Evolutionary conservation across 2,888 invertebrate species (phyloP).

Genomic region (Sarcophaga caerulescens): DNA sequence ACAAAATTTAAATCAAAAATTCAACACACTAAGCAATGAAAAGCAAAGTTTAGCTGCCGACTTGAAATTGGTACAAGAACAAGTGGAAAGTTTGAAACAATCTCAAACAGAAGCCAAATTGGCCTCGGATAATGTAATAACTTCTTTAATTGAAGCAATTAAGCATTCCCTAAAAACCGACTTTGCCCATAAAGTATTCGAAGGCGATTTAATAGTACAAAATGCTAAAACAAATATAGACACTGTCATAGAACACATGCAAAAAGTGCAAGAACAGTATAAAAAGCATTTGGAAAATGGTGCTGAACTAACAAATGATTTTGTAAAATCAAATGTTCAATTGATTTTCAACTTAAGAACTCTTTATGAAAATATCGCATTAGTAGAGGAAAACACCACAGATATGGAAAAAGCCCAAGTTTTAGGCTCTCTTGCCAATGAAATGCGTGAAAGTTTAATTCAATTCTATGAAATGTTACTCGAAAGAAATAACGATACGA

Average conservation of each 20-base stretch:
- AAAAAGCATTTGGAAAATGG: slow-evolving; percentile 9
- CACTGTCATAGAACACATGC: slow-evolving; percentile 1
- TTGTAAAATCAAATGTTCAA: slow-evolving; percentile 36
- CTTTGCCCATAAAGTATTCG: slow-evolving; percentile 48
- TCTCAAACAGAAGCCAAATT: slow-evolving; percentile 69
- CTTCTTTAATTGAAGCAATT: slow-evolving; percentile 28
- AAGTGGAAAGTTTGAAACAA: slow-evolving; percentile 68
- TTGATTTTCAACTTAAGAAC: slow-evolving; percentile 71
- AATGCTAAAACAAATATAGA: slow-evolving; percentile 29
- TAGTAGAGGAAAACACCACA: slow-evolving; percentile 74
- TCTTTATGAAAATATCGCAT: slow-evolving; percentile 74
- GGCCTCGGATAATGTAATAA: slow-evolving; percentile 11
- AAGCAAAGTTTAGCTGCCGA: slow-evolving; percentile 29
- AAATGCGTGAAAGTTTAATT: slow-evolving; percentile 12
- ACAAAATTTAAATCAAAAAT: slow-evolving; percentile 83
- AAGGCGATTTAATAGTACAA: slow-evolving; percentile 32
- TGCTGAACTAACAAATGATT: background rate
- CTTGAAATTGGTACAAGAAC: slow-evolving; percentile 24
- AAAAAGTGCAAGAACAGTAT: slow-evolving; percentile 29
- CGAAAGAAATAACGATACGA: background rate
- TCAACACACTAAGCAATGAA: slow-evolving; percentile 69
- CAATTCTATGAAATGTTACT: slow-evolving; percentile 32
- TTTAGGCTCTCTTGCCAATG: slow-evolving; percentile 11
- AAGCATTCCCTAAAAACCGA: slow-evolving; percentile 40
- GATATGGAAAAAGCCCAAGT: slow-evolving; percentile 74